A percentile compares a stretch with the other conserved stretches of the same genome.
phyloP scores from a whole-genome alignment of 2,113 vertebrate genomes.

The Microcebus ravelobensis region DNA sequence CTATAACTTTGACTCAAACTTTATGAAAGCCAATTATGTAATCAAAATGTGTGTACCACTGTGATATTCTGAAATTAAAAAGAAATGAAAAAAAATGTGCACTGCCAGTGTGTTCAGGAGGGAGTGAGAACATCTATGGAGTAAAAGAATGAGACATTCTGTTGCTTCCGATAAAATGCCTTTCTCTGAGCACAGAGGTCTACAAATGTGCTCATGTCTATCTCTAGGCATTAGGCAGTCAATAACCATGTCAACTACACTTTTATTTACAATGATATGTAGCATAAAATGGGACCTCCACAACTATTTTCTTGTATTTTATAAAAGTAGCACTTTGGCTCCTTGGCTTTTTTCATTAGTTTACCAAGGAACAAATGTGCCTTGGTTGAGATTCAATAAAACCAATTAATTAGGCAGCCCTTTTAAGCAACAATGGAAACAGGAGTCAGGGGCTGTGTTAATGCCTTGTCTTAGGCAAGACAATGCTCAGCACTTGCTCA shows the following conservation, averaged over 20 bases:
- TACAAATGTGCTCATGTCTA: neutral
- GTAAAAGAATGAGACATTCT: neutral
- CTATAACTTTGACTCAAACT: too few relatives aligned
- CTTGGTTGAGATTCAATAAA: conserved; percentile 71
- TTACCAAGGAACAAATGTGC: conserved; percentile 76
- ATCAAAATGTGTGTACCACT: too few relatives aligned
- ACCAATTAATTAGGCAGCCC: conserved; percentile 77
- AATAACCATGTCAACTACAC: conserved; percentile 76
- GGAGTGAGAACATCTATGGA: neutral
- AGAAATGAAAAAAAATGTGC: too few relatives aligned
- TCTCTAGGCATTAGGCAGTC: conserved; percentile 56
- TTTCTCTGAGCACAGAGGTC: conserved; percentile 26
- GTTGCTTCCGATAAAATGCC: conserved; percentile 23
- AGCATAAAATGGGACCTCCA: conserved; percentile 14
- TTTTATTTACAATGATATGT: conserved; percentile 72
- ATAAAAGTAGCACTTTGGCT: conserved; percentile 49
- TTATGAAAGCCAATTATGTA: too few relatives aligned
- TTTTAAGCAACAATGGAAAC: conserved; percentile 72
- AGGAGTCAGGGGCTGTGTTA: conserved; percentile 47
- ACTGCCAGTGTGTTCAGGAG: neutral
- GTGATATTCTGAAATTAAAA: too few relatives aligned
- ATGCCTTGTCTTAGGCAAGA: conserved; percentile 39
- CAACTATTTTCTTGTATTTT: conserved; percentile 29
- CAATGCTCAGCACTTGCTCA: conserved; percentile 2
- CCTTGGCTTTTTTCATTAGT: conserved; percentile 74